These are phyloP conservation scores for Drosophila pseudotalamancana DNA, from an alignment of 2,888 invertebrate species.

Conservation along the genomic window DNA sequence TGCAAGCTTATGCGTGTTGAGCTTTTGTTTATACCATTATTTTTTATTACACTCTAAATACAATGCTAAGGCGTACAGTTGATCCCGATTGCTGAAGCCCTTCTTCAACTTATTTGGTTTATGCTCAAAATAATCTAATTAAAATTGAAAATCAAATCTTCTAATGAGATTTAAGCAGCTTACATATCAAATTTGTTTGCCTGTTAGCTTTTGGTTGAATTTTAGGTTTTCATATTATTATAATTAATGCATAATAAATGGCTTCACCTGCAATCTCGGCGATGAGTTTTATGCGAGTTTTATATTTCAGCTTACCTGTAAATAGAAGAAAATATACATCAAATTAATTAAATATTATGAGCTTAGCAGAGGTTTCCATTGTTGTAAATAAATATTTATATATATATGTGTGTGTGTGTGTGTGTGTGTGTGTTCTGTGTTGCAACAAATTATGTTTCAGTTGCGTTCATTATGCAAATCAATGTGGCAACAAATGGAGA, in stretches of 20 bases:
- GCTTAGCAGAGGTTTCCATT: constrained; percentile 11
- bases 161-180: background rate
- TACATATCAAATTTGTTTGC: background rate
- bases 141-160: background rate
- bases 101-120: background rate
- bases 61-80: constrained; percentile 6
- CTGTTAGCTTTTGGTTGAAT: background rate
- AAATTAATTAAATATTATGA: constrained; percentile 40
- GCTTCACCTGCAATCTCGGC: background rate
- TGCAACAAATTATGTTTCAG: constrained; percentile 16
- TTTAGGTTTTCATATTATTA: background rate
- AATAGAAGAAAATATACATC: constrained; percentile 21
- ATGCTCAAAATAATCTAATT: background rate
- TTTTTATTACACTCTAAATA: constrained; percentile 4
- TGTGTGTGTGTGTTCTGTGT: constrained; percentile 13
- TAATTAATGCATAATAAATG: background rate
- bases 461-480: constrained; percentile 56
- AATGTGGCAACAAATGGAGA: constrained; percentile 37
- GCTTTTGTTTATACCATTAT: constrained; percentile 9
- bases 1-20: constrained; percentile 62
- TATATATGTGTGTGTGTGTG: too few relatives aligned
- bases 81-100: background rate
- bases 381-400: too few relatives aligned
- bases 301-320: constrained; percentile 41
- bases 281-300: background rate